phyloP scores from a whole-genome alignment of 64 coral and sea anemone genomes.

The Cladopsammia gracilis region DNA sequence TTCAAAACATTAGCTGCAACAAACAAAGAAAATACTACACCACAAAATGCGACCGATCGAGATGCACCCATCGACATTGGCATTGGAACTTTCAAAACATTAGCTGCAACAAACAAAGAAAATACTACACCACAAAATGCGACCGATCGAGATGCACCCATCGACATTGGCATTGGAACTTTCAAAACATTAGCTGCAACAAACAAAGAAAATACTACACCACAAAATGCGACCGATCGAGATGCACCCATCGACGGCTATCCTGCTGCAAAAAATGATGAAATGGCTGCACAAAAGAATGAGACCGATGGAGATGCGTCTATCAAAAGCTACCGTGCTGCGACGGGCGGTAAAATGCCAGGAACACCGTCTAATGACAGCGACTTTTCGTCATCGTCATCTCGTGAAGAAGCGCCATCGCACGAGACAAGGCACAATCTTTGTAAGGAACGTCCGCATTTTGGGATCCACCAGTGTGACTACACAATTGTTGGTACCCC shows the following conservation, averaged over 20 bases:
- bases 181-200: background rate
- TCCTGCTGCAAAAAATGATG: too few species aligned
- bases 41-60: too few species aligned
- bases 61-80: too few species aligned
- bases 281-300: background rate
- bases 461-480: constrained; percentile 2
- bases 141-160: too few species aligned
- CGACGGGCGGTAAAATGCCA: background rate
- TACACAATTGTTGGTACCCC: constrained; percentile 24
- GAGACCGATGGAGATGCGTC: background rate
- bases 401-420: too few species aligned
- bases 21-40: background rate
- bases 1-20: background rate
- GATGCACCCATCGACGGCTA: too few species aligned
- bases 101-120: background rate
- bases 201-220: background rate
- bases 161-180: too few species aligned
- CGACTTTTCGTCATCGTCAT: too few species aligned
- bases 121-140: background rate
- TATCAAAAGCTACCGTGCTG: background rate
- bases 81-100: too few species aligned
- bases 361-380: too few species aligned
- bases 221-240: too few species aligned
- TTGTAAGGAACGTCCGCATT: background rate
- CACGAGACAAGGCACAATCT: too few species aligned